Conservation (phyloP, 2,113 vertebrate genomes). For the Hymenochirus boettgeri region DNA sequence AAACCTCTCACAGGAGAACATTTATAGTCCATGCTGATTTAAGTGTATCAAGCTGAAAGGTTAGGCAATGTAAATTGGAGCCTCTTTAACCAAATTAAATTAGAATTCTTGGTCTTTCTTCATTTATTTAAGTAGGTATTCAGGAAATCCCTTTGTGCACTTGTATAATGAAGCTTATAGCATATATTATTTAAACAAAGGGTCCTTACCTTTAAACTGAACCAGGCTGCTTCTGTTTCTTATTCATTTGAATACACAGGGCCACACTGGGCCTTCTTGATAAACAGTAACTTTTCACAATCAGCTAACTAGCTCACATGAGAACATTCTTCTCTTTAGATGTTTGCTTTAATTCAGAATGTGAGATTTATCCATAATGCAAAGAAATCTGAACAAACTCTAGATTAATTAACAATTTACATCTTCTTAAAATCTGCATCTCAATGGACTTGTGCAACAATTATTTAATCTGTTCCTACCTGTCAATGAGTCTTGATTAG, state of each 20-base stretch:
- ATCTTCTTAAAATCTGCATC: constrained; percentile 48
- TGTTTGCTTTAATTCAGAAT: constrained; percentile 43
- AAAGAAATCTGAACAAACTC: constrained; percentile 50
- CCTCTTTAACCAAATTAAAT: constrained; percentile 30
- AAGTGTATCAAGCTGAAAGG: constrained; percentile 61
- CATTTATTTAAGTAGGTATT: constrained; percentile 59
- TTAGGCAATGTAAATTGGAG: constrained; percentile 59
- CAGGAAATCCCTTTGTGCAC: constrained; percentile 49
- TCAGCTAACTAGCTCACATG: constrained; percentile 54
- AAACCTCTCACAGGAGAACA: constrained; percentile 59
- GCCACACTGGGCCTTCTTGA: constrained; percentile 51
- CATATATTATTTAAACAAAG: constrained; percentile 56
- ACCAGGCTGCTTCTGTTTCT: constrained; percentile 63
- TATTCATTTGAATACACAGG: constrained; percentile 72
- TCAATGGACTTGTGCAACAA: constrained; percentile 35
- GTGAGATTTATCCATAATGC: constrained; percentile 54
- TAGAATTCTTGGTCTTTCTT: constrained; percentile 32
- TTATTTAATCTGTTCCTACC: constrained; percentile 16
- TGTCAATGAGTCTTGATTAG: constrained; percentile 11
- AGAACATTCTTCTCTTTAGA: constrained; percentile 44
- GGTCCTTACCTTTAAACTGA: constrained; percentile 45
- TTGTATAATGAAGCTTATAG: constrained; percentile 44
- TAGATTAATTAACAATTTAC: constrained; percentile 56
- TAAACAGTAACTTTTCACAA: constrained; percentile 59
- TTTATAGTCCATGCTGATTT: constrained; percentile 69